Percentiles rank a stretch among this genome's conserved stretches.
These are phyloP conservation scores for Clepsis dumicolana DNA, from an alignment of 2,888 invertebrate genomes.

Conservation along the genomic window DNA sequence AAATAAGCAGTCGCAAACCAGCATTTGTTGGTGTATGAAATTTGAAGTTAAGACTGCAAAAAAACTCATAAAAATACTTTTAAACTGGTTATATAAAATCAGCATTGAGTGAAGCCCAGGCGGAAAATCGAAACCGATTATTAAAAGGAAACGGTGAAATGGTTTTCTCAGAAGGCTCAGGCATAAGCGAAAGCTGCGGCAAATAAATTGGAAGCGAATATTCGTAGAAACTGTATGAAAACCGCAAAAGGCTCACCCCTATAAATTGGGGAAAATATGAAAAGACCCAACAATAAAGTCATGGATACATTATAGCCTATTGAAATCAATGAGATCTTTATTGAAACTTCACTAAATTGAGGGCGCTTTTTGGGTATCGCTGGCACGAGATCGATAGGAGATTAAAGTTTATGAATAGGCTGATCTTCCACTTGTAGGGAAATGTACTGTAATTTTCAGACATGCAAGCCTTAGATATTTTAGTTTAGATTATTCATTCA, in stretches of 20 bases:
- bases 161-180: constrained; percentile 39
- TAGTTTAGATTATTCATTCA: too few relatives aligned
- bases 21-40: too few relatives aligned
- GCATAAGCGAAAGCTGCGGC: constrained; percentile 56
- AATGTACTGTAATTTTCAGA: neutral
- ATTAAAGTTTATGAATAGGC: constrained; percentile 48
- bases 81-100: constrained; percentile 4
- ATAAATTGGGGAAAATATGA: constrained; percentile 78
- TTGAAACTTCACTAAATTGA: constrained; percentile 74
- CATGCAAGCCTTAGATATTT: too few relatives aligned
- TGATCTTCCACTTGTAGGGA: constrained; percentile 8
- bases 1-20: neutral
- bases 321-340: constrained; percentile 80
- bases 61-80: neutral
- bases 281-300: constrained; percentile 71
- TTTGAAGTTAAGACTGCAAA: neutral
- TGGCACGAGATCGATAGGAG: constrained; percentile 46
- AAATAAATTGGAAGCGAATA: constrained; percentile 72
- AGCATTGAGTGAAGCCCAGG: neutral
- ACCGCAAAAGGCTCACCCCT: constrained; percentile 71
- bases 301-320: constrained; percentile 73
- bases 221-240: constrained; percentile 67
- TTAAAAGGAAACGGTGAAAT: constrained; percentile 17
- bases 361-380: constrained; percentile 53
- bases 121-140: constrained; percentile 7